These are phyloP conservation scores for Germaria angustata DNA, from an alignment of 2,888 invertebrate species.

Conservation along the genomic window DNA sequence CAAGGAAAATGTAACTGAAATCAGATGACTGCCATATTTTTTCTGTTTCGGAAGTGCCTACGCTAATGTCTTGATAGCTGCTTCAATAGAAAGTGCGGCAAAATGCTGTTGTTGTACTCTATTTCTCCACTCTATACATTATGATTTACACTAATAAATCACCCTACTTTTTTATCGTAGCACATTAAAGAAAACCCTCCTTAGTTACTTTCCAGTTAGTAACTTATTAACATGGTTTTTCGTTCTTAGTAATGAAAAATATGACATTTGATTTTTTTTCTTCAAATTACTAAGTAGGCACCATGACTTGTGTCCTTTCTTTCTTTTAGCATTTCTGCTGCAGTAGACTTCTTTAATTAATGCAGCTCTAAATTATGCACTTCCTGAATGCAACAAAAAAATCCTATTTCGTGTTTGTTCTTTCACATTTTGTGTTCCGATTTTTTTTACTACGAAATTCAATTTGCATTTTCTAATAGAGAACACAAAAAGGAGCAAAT, in stretches of 20 bases:
- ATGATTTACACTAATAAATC: too few relatives aligned
- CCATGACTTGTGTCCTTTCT: background rate
- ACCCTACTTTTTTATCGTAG: too few relatives aligned
- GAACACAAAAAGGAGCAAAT: background rate
- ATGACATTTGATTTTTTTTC: background rate
- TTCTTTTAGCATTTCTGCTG: background rate
- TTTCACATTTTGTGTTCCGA: background rate
- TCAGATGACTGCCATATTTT: too few relatives aligned
- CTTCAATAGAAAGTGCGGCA: too few relatives aligned
- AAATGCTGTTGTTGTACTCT: too few relatives aligned
- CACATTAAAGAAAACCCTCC: too few relatives aligned
- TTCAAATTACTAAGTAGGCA: background rate
- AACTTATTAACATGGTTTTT: background rate
- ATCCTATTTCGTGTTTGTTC: background rate
- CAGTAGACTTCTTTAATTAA: constrained; percentile 11
- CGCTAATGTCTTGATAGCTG: too few relatives aligned
- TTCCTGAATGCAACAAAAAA: constrained; percentile 11
- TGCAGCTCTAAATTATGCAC: constrained; percentile 39
- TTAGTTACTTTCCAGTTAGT: background rate
- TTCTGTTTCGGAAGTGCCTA: too few relatives aligned
- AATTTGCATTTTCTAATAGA: constrained; percentile 41
- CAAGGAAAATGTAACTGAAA: too few relatives aligned
- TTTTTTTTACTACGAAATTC: constrained; percentile 7
- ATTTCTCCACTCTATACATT: too few relatives aligned
- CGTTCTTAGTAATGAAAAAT: background rate